Evolutionary conservation across 1,140 invertebrate species (phyloP).

Genomic region (Drosophila bocki): DNA sequence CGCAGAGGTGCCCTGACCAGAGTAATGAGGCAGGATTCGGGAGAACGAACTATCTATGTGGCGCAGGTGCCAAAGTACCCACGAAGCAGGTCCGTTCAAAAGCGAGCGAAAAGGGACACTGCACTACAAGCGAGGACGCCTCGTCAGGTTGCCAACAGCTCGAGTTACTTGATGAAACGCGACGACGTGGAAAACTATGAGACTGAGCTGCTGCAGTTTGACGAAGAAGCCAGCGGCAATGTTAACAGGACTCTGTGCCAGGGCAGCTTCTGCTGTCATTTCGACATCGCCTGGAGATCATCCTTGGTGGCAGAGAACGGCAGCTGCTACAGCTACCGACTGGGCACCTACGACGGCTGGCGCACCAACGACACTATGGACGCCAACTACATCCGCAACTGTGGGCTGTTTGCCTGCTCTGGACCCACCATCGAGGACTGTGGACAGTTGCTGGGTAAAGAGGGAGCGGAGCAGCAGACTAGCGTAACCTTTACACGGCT

Average conservation of each 20-base stretch:
- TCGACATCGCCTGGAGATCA: constrained; percentile 52
- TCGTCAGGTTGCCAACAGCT: background rate
- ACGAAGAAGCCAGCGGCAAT: background rate
- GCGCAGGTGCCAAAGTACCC: constrained; percentile 56
- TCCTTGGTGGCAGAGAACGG: background rate
- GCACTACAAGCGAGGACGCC: background rate
- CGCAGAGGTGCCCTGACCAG: constrained; percentile 45
- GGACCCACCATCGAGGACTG: constrained; percentile 56
- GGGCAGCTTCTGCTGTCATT: constrained; percentile 62
- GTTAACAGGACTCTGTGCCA: constrained; percentile 36
- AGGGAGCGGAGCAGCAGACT: background rate
- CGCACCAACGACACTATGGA: constrained; percentile 48
- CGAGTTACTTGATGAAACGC: constrained; percentile 51
- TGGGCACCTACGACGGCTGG: constrained; percentile 67
- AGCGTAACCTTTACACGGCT: constrained; percentile 44
- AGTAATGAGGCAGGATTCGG: constrained; percentile 46
- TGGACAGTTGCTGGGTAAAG: constrained; percentile 27
- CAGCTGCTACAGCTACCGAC: constrained; percentile 50
- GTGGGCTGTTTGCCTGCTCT: constrained; percentile 62
- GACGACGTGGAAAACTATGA: constrained; percentile 64
- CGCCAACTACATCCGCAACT: constrained; percentile 64
- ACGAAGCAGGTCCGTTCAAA: background rate
- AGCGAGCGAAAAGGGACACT: background rate
- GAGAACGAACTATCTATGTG: constrained; percentile 55
- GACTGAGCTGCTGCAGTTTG: constrained; percentile 9